phyloP scores from a whole-genome alignment of 2,888 invertebrate genomes.

The Creontiades dilutus region DNA sequence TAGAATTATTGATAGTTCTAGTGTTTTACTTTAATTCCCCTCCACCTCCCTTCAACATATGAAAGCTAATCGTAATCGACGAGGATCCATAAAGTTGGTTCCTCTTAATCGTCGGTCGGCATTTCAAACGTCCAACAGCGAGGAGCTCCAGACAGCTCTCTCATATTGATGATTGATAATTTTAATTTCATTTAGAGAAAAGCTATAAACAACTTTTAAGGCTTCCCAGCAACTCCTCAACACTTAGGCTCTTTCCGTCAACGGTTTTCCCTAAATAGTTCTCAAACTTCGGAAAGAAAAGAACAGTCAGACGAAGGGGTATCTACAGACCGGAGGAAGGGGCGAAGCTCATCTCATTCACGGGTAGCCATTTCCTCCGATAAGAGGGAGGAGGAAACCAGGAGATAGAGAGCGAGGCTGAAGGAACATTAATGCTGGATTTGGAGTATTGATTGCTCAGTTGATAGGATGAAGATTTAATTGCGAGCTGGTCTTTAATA shows the following conservation, averaged over 20 bases:
- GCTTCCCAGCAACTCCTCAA: no score
- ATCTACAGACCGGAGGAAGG: background rate
- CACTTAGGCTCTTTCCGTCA: background rate
- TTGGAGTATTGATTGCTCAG: constrained; percentile 70
- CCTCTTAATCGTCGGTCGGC: no score
- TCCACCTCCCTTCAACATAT: no score
- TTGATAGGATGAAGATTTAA: constrained; percentile 71
- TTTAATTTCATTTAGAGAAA: no score
- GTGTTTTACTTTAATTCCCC: no score
- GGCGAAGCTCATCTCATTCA: background rate
- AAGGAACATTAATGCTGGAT: constrained; percentile 63
- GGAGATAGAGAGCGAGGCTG: background rate
- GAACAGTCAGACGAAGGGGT: background rate
- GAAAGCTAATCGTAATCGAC: no score
- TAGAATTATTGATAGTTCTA: no score
- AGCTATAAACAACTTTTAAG: no score
- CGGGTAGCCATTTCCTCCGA: background rate
- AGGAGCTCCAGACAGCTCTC: no score
- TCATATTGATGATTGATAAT: no score
- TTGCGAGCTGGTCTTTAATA: constrained; percentile 69
- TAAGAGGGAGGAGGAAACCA: background rate
- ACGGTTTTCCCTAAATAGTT: background rate
- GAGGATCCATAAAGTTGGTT: no score
- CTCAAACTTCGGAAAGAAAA: background rate
- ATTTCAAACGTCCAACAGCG: no score